Percentiles rank a stretch among this genome's conserved stretches.
phyloP scores from a whole-genome alignment of 2,113 vertebrate genomes.

The Electrona antarctica region DNA sequence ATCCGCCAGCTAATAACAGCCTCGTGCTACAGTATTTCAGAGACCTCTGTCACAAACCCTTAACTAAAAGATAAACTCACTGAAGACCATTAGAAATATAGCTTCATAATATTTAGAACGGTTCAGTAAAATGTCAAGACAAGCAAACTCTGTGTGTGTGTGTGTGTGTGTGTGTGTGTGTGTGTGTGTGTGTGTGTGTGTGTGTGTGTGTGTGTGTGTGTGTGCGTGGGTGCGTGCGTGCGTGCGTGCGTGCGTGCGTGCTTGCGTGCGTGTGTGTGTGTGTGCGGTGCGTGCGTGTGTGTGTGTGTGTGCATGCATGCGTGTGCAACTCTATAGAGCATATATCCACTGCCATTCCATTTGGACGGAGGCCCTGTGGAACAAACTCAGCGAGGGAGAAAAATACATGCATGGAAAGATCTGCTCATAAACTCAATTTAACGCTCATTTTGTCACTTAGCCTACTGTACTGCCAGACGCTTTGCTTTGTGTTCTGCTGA shows the following conservation, averaged over 20 bases:
- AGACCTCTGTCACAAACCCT: too few relatives aligned
- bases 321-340: neutral
- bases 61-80: too few relatives aligned
- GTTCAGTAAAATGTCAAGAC: constrained; percentile 8
- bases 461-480: constrained; percentile 51
- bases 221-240: too few relatives aligned
- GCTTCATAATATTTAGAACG: neutral
- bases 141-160: too few relatives aligned
- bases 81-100: neutral
- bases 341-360: neutral
- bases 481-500: constrained; percentile 55
- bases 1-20: too few relatives aligned
- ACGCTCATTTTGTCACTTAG: constrained; percentile 57
- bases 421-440: constrained; percentile 56
- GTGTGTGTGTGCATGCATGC: too few relatives aligned
- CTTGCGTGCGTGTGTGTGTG: neutral
- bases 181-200: too few relatives aligned
- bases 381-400: constrained; percentile 46
- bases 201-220: neutral
- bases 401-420: constrained; percentile 69
- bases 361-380: constrained; percentile 28
- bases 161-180: neutral
- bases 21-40: too few relatives aligned
- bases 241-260: neutral
- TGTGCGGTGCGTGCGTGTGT: too few relatives aligned